Evolutionary conservation across 2,888 invertebrate genomes (phyloP).

Genomic region (Epinotia ramella): DNA sequence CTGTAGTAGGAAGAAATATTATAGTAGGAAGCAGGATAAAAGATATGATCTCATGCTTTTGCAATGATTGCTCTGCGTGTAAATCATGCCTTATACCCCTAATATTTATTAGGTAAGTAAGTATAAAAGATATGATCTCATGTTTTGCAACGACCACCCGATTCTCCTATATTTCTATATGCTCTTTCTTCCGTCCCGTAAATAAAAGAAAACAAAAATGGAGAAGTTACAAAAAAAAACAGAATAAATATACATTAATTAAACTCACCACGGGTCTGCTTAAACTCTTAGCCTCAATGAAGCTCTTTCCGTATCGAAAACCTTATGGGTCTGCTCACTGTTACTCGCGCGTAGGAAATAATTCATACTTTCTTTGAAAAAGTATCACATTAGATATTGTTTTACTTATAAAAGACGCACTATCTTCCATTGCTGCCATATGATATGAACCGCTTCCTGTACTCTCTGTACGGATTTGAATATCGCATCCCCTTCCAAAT

Average conservation of each 20-base stretch:
- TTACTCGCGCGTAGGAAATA: background rate
- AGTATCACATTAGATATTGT: background rate
- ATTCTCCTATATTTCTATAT: no score
- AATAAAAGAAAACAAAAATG: no score
- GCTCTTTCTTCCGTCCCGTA: no score
- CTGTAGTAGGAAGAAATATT: no score
- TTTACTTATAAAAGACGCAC: background rate
- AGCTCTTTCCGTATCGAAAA: background rate
- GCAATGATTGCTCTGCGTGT: no score
- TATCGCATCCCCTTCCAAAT: background rate
- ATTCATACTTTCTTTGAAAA: background rate
- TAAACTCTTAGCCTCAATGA: background rate
- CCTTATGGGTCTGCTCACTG: background rate
- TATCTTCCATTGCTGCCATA: background rate
- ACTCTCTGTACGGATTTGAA: background rate
- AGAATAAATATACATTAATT: background rate
- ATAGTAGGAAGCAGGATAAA: no score
- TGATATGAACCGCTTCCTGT: background rate
- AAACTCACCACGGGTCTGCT: background rate
- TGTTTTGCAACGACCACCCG: no score
- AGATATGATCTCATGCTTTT: no score
- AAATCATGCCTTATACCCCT: no score
- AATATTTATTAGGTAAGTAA: no score
- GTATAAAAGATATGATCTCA: no score
- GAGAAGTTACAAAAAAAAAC: no score